Evolutionary conservation across 1,140 invertebrate species (phyloP), one percentile per base, ranked within the genome.

Genomic region (Frieseomelitta varia): DNA sequence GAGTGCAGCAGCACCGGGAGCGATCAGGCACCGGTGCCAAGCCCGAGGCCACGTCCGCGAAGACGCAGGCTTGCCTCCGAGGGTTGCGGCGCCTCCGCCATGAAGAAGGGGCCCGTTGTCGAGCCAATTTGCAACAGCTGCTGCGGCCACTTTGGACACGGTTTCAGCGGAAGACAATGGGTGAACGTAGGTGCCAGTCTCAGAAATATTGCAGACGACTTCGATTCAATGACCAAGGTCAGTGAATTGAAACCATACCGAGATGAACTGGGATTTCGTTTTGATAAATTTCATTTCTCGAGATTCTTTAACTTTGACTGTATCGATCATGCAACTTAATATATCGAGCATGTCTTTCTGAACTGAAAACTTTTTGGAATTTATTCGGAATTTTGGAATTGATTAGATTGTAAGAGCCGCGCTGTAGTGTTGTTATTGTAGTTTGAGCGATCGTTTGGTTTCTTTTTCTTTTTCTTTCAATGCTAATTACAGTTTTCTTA

Each of bases 131-230:
- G 85, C 82, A 87, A 85, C 14, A 81, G 71, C 65, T 92, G 92
- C 78, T 92, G 91, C 80, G 81, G 84, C 19, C 88, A 91, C 75
- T 65, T 91, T 51, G 85, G 84, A 2, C 80, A 89, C 47, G 90
- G 89, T 2, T 84, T 92, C 55, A 92, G 93, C 76, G 92, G 93
- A 80, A 89, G 85, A 53, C 93, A 95, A 65, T 95, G 94, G 94
- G 91, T 91, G 47, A 94, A 87, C 71, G 92, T 95, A 53, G 94
- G 94, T 2, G 91, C 94, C 34, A 95, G 94, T 80, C 92, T 95
- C 63, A 92, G 94, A 88, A 94, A 93, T 87, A 95, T 95, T 80
- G 94, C 94, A 79, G 94, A 94, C 55, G 94, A 95, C 81, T 94
- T 94, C 73, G 94, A 95, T 56, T 93, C 93, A 71, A 94, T 93